Evolutionary conservation across 1,140 invertebrate genomes (phyloP), one percentile per base, ranked within the genome.

Genomic region (Phymastichus coffea): DNA sequence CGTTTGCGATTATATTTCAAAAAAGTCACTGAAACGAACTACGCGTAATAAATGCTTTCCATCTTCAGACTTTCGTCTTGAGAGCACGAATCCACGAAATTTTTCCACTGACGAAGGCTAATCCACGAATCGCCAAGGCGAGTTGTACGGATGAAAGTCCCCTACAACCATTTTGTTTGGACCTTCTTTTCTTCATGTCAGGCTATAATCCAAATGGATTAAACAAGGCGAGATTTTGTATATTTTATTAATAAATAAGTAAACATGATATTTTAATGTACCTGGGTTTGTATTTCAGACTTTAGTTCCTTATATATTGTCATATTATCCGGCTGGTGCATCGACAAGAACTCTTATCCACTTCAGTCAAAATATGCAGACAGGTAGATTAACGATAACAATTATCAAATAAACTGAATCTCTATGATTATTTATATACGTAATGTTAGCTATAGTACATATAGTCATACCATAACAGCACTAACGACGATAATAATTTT

Each of bases 261-360:
- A 35, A 7, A 6, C 12, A 4, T 30, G 19, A 10, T 19, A 33
- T n/a, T 12, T 49, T 19, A 33, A 47, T 55, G n/a, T n/a, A n/a
- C n/a, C n/a, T n/a, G n/a, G n/a, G n/a, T 54, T 33, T 40, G 28
- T 47, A 60, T 65, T 67, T 12, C 51, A 80, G 78, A 69, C 66
- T 14, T 28, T 70, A 14, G 20, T 81, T 2, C 69, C 78, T 1
- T 40, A 70, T 12, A 58, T 75, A 3, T 48, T 73, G 0, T 40
- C 66, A 9, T 71, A 75, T 37, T 79, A 78, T 57, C 87, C 87
- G 7, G 81, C 83, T 6, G 84, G 85, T 19, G 79, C 82, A 10
- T 87, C 85, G 0, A 69, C 76, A 0, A 68, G 77, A 68, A 83
- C 83, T 57, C 59, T 87, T 1, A 54, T 81, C 6, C 80, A 82